These are phyloP conservation scores for Dromiciops gliroides DNA, from an alignment of 2,113 vertebrate genomes.

Conservation along the genomic window DNA sequence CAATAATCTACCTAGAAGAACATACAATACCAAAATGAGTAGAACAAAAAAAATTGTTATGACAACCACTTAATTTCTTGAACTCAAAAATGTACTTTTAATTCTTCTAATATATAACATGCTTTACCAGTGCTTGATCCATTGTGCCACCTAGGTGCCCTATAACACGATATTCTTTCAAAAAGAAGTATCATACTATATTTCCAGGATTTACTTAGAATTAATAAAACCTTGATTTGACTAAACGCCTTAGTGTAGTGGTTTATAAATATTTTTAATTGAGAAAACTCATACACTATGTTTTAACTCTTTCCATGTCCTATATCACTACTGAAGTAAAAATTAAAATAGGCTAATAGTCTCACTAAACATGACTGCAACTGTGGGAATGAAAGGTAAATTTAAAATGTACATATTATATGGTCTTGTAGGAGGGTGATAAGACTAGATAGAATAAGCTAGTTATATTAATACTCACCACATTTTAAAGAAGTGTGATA, in stretches of 20 bases:
- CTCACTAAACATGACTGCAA: neutral
- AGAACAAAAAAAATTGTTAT: neutral
- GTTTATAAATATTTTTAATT: neutral
- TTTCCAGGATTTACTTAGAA: neutral
- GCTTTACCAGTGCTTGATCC: no score
- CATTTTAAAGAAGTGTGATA: neutral
- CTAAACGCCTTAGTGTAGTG: neutral
- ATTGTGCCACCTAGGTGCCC: no score
- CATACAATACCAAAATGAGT: neutral
- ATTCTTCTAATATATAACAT: neutral
- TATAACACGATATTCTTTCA: no score
- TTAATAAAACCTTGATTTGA: neutral
- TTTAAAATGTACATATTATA: neutral
- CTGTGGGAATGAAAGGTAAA: neutral
- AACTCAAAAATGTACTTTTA: neutral
- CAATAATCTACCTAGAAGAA: neutral
- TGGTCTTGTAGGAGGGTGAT: neutral
- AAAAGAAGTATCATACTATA: neutral
- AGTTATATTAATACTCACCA: neutral
- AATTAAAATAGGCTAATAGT: neutral
- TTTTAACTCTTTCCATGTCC: neutral
- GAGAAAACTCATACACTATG: neutral
- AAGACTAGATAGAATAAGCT: neutral
- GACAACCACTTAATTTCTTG: neutral
- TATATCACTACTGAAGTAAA: neutral